These are phyloP conservation scores for Agrenia bidenticulata DNA, from an alignment of 2,888 invertebrate genomes.

Conservation along the genomic window DNA sequence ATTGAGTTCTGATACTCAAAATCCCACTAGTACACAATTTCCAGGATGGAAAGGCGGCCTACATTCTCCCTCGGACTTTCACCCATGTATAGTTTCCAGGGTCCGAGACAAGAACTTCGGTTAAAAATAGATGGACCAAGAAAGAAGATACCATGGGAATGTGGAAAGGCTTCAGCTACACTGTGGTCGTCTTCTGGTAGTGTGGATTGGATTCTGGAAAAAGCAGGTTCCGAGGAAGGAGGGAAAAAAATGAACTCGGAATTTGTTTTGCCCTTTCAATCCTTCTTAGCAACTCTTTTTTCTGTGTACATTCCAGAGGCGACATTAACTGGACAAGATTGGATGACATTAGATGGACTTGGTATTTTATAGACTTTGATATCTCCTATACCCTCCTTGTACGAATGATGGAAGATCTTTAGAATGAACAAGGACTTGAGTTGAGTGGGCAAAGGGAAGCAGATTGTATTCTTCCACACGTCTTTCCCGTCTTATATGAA, in stretches of 20 bases:
- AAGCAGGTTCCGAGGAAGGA: background rate
- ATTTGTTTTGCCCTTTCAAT: background rate
- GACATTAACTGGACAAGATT: slow-evolving; percentile 39
- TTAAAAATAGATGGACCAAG: slow-evolving; percentile 4
- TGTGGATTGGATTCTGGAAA: slow-evolving; percentile 1
- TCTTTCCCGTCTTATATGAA: background rate
- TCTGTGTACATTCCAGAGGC: slow-evolving; percentile 29
- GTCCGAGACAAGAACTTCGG: no score
- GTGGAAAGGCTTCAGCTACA: slow-evolving; percentile 12
- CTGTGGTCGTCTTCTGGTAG: slow-evolving; percentile 7
- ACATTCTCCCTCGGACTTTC: no score
- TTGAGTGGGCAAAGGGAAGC: background rate
- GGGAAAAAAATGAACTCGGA: slow-evolving; percentile 7
- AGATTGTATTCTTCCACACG: background rate
- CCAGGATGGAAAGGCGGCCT: no score
- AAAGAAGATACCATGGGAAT: background rate
- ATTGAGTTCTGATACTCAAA: no score
- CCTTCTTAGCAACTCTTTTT: background rate
- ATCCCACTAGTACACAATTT: no score
- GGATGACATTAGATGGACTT: slow-evolving; percentile 35
- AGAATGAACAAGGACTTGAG: no score
- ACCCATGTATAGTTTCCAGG: no score
- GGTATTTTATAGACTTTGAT: background rate
- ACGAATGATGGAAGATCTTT: no score
- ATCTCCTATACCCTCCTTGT: no score